These are phyloP conservation scores for Eulemur rubriventer DNA, from an alignment of 2,797 vertebrate species.

Conservation along the genomic window DNA sequence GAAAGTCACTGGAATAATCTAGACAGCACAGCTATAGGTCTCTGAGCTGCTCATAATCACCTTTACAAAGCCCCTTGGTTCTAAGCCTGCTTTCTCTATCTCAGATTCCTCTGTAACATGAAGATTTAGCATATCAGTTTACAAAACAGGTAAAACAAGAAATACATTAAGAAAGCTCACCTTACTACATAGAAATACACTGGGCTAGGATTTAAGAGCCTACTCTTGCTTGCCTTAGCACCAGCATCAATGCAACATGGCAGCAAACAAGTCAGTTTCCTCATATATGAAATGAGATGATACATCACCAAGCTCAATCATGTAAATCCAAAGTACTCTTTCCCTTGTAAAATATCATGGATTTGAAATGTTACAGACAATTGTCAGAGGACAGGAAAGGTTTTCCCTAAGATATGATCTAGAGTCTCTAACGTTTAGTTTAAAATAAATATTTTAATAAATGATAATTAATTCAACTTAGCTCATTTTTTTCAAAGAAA, in stretches of 20 bases:
- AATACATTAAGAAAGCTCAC: not conserved
- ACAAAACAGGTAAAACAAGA: not conserved
- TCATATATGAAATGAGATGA: not conserved
- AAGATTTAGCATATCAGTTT: not conserved
- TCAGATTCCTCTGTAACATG: not conserved
- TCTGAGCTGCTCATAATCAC: not conserved
- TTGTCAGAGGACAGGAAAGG: not conserved
- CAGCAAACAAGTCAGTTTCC: not conserved
- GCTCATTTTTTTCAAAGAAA: not conserved
- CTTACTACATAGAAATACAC: not conserved
- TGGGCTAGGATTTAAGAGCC: too few species aligned
- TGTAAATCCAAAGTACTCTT: not conserved
- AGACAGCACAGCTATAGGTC: not conserved
- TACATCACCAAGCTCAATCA: not conserved
- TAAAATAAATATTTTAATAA: not conserved
- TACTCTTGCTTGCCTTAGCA: not conserved
- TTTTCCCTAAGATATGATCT: not conserved
- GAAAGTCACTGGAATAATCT: not conserved
- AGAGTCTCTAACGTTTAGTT: not conserved
- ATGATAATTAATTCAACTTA: not conserved
- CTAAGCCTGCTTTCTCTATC: not conserved
- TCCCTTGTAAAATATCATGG: not conserved
- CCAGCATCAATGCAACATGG: not conserved
- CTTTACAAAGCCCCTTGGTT: not conserved
- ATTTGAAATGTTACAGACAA: not conserved